Conservation (phyloP, 2,113 vertebrate species). For the Penelope pileata region DNA sequence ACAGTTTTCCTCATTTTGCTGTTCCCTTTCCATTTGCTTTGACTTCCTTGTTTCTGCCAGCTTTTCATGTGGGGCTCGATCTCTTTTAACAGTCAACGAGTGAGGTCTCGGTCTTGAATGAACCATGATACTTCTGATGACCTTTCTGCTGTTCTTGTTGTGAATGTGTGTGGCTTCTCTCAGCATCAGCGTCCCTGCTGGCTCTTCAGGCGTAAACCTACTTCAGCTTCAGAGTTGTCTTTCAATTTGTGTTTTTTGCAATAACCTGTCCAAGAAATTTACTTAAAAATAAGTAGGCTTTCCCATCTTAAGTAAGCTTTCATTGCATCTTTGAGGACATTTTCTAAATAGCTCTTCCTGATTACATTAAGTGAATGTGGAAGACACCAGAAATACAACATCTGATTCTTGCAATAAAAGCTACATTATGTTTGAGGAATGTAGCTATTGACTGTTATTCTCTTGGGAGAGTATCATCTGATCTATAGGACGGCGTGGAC, state of each 20-base stretch:
- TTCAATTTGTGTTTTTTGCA: not conserved
- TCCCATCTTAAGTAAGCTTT: not conserved
- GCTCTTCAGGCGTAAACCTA: not conserved
- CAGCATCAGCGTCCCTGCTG: not conserved
- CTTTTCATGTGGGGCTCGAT: not conserved
- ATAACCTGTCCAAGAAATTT: not conserved
- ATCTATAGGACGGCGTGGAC: not conserved
- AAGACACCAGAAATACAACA: not conserved
- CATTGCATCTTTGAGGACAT: not conserved
- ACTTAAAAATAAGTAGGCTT: not conserved
- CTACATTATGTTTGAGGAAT: not conserved
- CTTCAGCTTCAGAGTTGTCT: not conserved
- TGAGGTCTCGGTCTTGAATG: not conserved
- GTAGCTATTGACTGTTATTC: not conserved
- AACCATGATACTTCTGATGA: rapidly evolving
- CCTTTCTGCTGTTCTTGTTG: rapidly evolving
- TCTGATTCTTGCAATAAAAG: not conserved
- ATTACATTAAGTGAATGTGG: not conserved
- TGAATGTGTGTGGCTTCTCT: rapidly evolving
- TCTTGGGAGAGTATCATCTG: not conserved
- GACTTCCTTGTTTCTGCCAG: not conserved
- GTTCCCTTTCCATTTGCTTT: not conserved
- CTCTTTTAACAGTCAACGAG: not conserved
- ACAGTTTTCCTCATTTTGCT: not conserved
- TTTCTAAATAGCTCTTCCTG: not conserved